Evolutionary conservation across 1,140 invertebrate species (phyloP).

Genomic region (Nebria ingens): DNA sequence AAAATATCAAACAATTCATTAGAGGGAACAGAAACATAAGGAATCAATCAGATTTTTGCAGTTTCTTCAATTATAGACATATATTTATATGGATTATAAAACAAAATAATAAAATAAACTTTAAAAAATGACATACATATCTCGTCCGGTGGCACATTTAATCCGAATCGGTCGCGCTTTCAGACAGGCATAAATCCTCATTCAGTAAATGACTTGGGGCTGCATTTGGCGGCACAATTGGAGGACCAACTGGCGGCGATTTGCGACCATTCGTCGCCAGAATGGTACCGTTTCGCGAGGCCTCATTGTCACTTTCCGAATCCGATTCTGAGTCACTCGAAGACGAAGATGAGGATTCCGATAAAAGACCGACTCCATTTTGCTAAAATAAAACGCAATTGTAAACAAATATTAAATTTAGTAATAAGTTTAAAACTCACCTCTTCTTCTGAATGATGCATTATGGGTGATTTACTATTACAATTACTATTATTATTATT

Average conservation of each 20-base stretch:
- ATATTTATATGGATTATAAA: not conserved
- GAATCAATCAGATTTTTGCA: no score
- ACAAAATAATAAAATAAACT: not conserved
- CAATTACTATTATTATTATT: constrained; percentile 20
- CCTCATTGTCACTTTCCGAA: constrained; percentile 27
- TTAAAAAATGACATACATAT: constrained; percentile 2
- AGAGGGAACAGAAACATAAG: no score
- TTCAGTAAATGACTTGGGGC: constrained; percentile 41
- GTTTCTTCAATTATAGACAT: not conserved
- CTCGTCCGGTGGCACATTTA: not conserved
- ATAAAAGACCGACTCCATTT: constrained; percentile 28
- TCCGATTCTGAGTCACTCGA: constrained; percentile 26
- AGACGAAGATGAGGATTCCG: constrained; percentile 23
- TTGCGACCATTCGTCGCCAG: constrained; percentile 34
- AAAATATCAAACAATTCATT: no score
- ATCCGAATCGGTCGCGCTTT: constrained; percentile 52
- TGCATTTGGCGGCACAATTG: constrained; percentile 16
- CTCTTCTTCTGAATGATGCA: not conserved
- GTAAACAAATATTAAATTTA: not conserved
- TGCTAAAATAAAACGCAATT: constrained; percentile 9
- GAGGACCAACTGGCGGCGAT: constrained; percentile 28
- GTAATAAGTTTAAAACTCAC: not conserved
- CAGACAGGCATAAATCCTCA: constrained; percentile 67
- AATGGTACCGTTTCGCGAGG: constrained; percentile 18
- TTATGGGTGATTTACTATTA: constrained; percentile 12